Evolutionary conservation across 2,113 vertebrate species (phyloP).

Genomic region (Vidua macroura): DNA sequence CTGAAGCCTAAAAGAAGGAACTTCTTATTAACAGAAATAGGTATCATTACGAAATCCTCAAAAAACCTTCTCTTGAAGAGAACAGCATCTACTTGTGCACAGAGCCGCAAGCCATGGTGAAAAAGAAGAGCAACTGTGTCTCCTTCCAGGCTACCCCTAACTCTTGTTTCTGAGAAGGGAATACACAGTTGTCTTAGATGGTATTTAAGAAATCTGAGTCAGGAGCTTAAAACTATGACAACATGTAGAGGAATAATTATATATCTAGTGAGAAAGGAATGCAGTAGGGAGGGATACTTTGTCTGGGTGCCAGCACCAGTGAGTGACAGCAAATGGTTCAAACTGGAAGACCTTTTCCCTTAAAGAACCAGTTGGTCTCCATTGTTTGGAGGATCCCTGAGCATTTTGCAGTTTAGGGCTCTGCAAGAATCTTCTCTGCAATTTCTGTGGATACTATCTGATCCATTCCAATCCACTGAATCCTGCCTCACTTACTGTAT

Average conservation of each 20-base stretch:
- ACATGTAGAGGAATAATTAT: slow-evolving; percentile 57
- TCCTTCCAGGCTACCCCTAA: neutral
- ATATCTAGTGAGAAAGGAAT: slow-evolving; percentile 62
- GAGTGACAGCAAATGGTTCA: slow-evolving; percentile 51
- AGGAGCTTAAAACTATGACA: slow-evolving; percentile 58
- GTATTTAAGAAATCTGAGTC: slow-evolving; percentile 60
- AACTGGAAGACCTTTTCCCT: slow-evolving; percentile 17
- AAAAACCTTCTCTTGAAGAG: neutral
- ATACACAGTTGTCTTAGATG: slow-evolving; percentile 44
- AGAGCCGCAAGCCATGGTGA: neutral
- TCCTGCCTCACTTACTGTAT: neutral
- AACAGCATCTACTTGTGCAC: neutral
- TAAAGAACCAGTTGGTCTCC: slow-evolving; percentile 17
- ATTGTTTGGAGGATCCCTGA: neutral
- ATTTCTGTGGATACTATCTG: rapidly evolving
- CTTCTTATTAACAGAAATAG: neutral
- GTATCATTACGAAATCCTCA: neutral
- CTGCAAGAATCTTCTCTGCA: neutral
- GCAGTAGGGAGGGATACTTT: slow-evolving; percentile 51
- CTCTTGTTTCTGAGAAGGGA: neutral
- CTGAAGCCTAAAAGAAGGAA: neutral
- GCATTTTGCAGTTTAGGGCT: neutral
- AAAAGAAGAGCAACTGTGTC: neutral
- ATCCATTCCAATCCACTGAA: neutral
- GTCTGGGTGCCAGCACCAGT: slow-evolving; percentile 31